phyloP scores from a whole-genome alignment of 1,140 invertebrate species.

The Trachelipus rathkii region DNA sequence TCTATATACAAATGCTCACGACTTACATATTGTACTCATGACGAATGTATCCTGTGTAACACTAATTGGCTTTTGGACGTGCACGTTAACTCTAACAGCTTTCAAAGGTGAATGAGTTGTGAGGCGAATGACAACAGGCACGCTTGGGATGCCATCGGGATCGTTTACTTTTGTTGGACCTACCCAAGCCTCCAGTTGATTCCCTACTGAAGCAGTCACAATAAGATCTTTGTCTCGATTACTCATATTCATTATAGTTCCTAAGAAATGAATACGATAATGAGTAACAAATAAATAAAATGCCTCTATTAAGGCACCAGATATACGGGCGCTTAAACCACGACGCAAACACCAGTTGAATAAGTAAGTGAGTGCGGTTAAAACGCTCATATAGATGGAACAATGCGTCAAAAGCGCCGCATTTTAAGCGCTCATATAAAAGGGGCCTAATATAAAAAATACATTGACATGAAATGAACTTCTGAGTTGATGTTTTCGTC shows the following conservation, averaged over 20 bases:
- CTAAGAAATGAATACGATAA: background rate
- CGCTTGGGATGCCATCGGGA: slow-evolving; percentile 51
- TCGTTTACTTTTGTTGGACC: slow-evolving; percentile 36
- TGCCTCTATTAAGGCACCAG: too few species aligned
- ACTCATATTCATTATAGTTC: background rate
- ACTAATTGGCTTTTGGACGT: slow-evolving; percentile 55
- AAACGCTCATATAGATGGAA: too few species aligned
- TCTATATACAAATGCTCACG: background rate
- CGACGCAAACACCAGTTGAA: too few species aligned
- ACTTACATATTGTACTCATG: slow-evolving; percentile 55
- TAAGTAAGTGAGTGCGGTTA: too few species aligned
- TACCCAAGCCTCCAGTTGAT: slow-evolving; percentile 49
- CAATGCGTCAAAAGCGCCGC: too few species aligned
- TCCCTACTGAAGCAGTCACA: slow-evolving; percentile 50
- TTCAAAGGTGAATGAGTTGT: slow-evolving; percentile 52
- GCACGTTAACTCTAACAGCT: slow-evolving; percentile 57
- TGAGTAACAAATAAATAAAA: background rate
- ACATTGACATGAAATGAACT: too few species aligned
- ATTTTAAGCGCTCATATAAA: too few species aligned
- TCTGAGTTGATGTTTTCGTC: too few species aligned
- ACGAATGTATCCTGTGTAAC: slow-evolving; percentile 52
- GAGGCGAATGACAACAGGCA: slow-evolving; percentile 53
- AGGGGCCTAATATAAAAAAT: too few species aligned
- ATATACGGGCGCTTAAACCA: too few species aligned
- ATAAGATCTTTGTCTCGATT: slow-evolving; percentile 49